Evolutionary conservation across 2,113 vertebrate species (phyloP).

Genomic region (Cricetomys ansorgei): DNA sequence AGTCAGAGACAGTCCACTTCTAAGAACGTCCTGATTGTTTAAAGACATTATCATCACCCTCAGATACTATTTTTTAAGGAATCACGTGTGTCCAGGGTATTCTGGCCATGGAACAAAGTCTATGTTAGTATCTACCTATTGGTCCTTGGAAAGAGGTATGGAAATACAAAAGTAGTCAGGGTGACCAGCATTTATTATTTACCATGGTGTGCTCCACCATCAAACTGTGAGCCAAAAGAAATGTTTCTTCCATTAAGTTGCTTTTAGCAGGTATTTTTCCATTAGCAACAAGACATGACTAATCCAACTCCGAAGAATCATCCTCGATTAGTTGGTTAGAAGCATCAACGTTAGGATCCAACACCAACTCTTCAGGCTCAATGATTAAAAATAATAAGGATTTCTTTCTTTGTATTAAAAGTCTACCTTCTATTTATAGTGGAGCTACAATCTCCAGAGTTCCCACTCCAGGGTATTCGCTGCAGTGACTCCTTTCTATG

Average conservation of each 20-base stretch:
- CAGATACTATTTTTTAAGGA: not conserved
- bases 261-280: not conserved
- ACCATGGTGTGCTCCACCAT: not conserved
- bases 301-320: not conserved
- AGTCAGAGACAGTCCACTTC: constrained; percentile 17
- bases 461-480: not conserved
- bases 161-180: not conserved
- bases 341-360: not conserved
- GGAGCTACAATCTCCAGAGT: accelerated
- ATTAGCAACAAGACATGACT: not conserved
- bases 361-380: not conserved
- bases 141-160: not conserved
- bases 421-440: no score
- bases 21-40: not conserved
- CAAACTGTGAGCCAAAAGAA: not conserved
- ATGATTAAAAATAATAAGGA: not conserved
- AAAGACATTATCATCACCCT: not conserved
- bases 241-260: not conserved
- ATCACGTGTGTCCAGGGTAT: not conserved
- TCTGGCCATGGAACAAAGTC: not conserved
- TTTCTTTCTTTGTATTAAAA: not conserved
- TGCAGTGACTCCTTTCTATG: not conserved
- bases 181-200: not conserved
- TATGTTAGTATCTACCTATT: not conserved
- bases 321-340: not conserved